Conservation (phyloP, 1,140 invertebrate genomes). For the Meloidogyne exigua region DNA sequence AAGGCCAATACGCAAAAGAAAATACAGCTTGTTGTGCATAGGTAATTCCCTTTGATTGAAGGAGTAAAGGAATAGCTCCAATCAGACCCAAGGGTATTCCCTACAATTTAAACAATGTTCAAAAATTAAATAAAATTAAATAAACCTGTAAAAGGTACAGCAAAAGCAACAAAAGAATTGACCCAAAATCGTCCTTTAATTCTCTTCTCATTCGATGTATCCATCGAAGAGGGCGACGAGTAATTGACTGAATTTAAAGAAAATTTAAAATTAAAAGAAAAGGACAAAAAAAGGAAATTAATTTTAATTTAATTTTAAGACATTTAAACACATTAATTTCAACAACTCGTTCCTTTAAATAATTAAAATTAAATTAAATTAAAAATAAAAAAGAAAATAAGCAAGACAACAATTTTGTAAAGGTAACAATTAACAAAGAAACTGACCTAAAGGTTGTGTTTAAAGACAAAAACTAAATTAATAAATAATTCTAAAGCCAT, state of each 20-base stretch:
- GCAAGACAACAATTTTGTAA: too few species aligned
- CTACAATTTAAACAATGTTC: constrained; percentile 71
- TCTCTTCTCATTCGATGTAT: constrained; percentile 46
- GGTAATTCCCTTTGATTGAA: constrained; percentile 83
- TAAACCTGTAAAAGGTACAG: constrained; percentile 59
- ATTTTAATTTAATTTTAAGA: background rate
- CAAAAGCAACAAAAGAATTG: constrained; percentile 56
- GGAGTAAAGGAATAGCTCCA: constrained; percentile 83
- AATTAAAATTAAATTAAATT: too few species aligned
- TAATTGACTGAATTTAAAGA: constrained; percentile 1
- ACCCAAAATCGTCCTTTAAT: constrained; percentile 61
- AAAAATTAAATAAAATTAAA: constrained; percentile 13
- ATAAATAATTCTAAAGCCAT: too few species aligned
- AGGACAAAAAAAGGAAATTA: background rate
- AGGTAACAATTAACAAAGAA: too few species aligned
- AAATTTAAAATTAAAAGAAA: background rate
- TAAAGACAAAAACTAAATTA: too few species aligned
- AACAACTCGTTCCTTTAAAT: too few species aligned
- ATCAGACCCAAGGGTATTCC: constrained; percentile 91
- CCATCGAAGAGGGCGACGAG: constrained; percentile 41
- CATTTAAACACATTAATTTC: background rate
- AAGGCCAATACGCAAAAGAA: constrained; percentile 96
- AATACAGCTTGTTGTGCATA: constrained; percentile 95
- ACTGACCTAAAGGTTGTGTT: too few species aligned
- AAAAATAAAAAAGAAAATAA: too few species aligned